These are phyloP conservation scores for Clistopyga incitator DNA, from an alignment of 2,888 invertebrate genomes.

Conservation along the genomic window DNA sequence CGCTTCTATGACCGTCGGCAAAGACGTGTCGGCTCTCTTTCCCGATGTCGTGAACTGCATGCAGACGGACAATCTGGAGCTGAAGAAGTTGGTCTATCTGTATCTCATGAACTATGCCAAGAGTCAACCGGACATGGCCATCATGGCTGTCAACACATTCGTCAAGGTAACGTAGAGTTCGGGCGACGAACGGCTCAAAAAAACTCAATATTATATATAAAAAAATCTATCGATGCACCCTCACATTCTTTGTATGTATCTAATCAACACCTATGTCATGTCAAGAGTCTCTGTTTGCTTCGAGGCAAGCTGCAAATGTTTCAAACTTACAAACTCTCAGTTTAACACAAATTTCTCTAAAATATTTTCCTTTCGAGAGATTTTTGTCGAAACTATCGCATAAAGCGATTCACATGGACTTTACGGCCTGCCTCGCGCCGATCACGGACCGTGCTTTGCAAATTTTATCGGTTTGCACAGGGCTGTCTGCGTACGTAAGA, in stretches of 20 bases:
- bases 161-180: conserved; percentile 92
- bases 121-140: conserved; percentile 99
- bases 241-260: conserved; percentile 70
- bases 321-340: not conserved
- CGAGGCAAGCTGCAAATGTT: conserved; percentile 78
- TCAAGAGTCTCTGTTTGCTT: conserved; percentile 77
- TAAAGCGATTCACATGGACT: conserved; percentile 42
- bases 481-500: conserved; percentile 80
- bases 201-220: conserved; percentile 68
- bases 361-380: not conserved
- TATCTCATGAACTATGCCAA: conserved; percentile 99
- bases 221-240: conserved; percentile 69
- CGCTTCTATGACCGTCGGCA: conserved; percentile 99
- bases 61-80: conserved; percentile 99
- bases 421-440: conserved; percentile 77
- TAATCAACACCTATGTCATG: conserved; percentile 76
- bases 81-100: conserved; percentile 99
- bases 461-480: conserved; percentile 80
- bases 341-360: not conserved
- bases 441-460: conserved; percentile 81
- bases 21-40: conserved; percentile 99
- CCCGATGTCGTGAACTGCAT: conserved; percentile 99
- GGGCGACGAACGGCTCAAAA: conserved; percentile 46
- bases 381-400: not conserved
- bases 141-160: conserved; percentile 99